Evolutionary conservation across 1,140 invertebrate genomes (phyloP).

Genomic region (Ericerus pela): DNA sequence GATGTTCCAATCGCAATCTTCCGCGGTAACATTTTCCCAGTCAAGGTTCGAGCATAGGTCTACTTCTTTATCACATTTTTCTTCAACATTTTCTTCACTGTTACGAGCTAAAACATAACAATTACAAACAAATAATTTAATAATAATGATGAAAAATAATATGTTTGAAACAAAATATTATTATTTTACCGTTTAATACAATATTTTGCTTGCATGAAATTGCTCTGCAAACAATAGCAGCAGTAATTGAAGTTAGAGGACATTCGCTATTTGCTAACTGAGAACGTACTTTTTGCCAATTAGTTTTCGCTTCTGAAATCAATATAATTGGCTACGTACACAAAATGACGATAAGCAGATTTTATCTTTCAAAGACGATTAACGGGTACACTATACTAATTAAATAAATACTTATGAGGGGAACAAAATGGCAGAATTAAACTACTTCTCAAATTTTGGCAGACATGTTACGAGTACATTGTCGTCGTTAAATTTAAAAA

Average conservation of each 20-base stretch:
- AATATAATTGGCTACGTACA: no score
- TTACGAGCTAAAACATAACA: no score
- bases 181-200: constrained; percentile 27
- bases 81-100: neutral
- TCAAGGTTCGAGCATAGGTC: constrained; percentile 30
- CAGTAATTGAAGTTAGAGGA: constrained; percentile 53
- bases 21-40: constrained; percentile 72
- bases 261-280: constrained; percentile 50
- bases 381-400: no score
- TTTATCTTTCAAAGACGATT: no score
- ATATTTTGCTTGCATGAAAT: constrained; percentile 38
- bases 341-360: no score
- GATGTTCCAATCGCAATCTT: constrained; percentile 69
- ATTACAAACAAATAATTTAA: neutral
- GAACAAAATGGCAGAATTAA: no score
- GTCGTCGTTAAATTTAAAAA: no score
- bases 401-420: no score
- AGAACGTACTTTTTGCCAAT: constrained; percentile 58
- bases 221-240: constrained; percentile 57
- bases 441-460: no score
- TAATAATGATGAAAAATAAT: neutral
- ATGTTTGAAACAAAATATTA: constrained; percentile 1
- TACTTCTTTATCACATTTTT: no score
- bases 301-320: constrained; percentile 2
- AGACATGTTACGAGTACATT: no score